These are phyloP conservation scores for Octopus sinensis DNA, from an alignment of 1,140 invertebrate species.

Conservation along the genomic window DNA sequence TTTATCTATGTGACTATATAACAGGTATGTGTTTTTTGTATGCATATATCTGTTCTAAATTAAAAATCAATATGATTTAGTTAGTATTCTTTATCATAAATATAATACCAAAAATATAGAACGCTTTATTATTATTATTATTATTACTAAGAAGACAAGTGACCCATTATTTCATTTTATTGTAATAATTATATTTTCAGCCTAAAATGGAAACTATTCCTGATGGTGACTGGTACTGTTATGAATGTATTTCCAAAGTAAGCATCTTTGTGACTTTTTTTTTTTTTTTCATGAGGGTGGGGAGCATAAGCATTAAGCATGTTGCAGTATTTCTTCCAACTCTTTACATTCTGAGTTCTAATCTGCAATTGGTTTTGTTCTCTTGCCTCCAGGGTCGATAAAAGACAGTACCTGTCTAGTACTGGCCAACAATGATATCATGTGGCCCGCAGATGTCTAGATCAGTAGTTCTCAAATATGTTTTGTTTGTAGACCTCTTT, in stretches of 20 bases:
- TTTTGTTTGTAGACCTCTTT: too few relatives aligned
- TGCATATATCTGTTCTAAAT: neutral
- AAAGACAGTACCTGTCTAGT: too few relatives aligned
- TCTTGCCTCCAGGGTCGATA: too few relatives aligned
- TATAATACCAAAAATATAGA: neutral
- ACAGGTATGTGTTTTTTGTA: too few relatives aligned
- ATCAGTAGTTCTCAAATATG: too few relatives aligned
- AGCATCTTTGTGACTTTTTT: slow-evolving; percentile 42
- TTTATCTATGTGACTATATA: too few relatives aligned
- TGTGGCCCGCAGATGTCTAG: too few relatives aligned
- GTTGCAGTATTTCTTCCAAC: too few relatives aligned
- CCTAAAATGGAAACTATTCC: slow-evolving; percentile 93
- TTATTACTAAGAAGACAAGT: neutral
- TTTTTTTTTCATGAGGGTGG: slow-evolving; percentile 30
- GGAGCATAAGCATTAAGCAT: neutral
- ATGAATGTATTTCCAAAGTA: slow-evolving; percentile 94
- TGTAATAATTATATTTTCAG: slow-evolving; percentile 38
- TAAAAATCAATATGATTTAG: neutral
- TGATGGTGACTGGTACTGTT: slow-evolving; percentile 95
- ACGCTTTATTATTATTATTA: neutral
- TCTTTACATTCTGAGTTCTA: too few relatives aligned
- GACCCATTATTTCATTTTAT: neutral
- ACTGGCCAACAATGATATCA: too few relatives aligned
- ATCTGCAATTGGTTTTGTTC: too few relatives aligned
- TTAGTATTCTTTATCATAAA: neutral